These are phyloP conservation scores for Huso huso DNA, from an alignment of 2,797 vertebrate genomes.

Conservation along the genomic window DNA sequence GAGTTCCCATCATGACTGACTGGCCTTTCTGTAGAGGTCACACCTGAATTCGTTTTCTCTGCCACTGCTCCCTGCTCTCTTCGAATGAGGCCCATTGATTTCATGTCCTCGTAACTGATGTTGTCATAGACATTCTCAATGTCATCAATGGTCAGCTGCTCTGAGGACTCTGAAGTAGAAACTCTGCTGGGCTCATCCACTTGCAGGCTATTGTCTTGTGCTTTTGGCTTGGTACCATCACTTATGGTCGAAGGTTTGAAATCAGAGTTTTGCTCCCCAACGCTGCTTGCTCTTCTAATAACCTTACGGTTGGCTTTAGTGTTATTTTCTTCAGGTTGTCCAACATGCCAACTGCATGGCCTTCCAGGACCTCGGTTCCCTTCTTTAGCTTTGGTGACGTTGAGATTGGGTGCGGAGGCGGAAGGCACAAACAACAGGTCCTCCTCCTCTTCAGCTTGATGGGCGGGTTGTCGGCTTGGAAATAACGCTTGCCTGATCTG, in stretches of 20 bases:
- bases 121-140: constrained; percentile 95
- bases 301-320: constrained; percentile 52
- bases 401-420: constrained; percentile 55
- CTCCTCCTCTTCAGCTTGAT: constrained; percentile 76
- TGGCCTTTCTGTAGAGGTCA: constrained; percentile 35
- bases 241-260: constrained; percentile 27
- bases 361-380: constrained; percentile 57
- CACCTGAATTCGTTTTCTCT: constrained; percentile 40
- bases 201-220: constrained; percentile 34
- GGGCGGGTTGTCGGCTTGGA: constrained; percentile 71
- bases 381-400: constrained; percentile 44
- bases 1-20: constrained; percentile 26
- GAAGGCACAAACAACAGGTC: constrained; percentile 91
- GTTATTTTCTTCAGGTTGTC: constrained; percentile 56
- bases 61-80: constrained; percentile 52
- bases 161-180: constrained; percentile 70
- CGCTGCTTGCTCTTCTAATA: constrained; percentile 83
- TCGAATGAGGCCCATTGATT: constrained; percentile 77
- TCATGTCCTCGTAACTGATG: constrained; percentile 90
- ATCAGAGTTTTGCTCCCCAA: constrained; percentile 65
- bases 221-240: constrained; percentile 30
- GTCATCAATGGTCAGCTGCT: constrained; percentile 80
- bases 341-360: constrained; percentile 89
- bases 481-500: constrained; percentile 84
- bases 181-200: constrained; percentile 32